Conservation (phyloP, 2,113 vertebrate genomes). For the Hypocryptadius cinnamomeus region DNA sequence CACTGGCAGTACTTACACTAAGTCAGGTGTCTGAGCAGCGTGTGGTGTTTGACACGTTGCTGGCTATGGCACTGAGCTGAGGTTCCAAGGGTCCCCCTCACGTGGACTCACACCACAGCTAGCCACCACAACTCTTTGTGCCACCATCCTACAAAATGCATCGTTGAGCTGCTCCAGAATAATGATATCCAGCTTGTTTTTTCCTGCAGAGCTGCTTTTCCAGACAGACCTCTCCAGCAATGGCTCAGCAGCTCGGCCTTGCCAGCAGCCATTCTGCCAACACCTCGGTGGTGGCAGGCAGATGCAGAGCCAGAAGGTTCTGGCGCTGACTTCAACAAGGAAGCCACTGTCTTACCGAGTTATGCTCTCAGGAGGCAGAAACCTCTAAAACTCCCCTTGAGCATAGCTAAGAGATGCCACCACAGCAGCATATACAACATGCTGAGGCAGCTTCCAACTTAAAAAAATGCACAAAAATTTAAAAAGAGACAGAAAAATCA, state of each 20-base stretch:
- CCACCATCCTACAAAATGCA: neutral
- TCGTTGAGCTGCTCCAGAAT: fast-evolving
- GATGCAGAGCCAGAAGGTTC: constrained; percentile 10
- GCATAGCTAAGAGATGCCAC: neutral
- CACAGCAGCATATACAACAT: neutral
- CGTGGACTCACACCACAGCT: neutral
- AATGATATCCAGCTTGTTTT: neutral
- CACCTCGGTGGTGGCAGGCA: neutral
- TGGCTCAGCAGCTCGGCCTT: neutral
- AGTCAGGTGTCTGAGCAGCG: neutral
- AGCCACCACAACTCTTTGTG: neutral
- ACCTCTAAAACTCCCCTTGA: neutral
- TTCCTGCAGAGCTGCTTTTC: neutral
- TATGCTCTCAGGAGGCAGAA: neutral
- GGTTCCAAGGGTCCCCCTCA: neutral
- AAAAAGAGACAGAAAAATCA: neutral
- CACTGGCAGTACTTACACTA: neutral
- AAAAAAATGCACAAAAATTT: neutral
- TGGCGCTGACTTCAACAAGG: fast-evolving
- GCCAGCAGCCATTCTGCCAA: neutral
- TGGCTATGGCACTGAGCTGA: neutral
- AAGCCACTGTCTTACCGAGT: constrained; percentile 5
- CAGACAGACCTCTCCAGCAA: neutral
- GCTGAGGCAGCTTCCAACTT: neutral
- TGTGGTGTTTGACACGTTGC: neutral